Base-by-base conservation (phyloP, 2,888 invertebrate species). In the Athalia cordata region DNA sequence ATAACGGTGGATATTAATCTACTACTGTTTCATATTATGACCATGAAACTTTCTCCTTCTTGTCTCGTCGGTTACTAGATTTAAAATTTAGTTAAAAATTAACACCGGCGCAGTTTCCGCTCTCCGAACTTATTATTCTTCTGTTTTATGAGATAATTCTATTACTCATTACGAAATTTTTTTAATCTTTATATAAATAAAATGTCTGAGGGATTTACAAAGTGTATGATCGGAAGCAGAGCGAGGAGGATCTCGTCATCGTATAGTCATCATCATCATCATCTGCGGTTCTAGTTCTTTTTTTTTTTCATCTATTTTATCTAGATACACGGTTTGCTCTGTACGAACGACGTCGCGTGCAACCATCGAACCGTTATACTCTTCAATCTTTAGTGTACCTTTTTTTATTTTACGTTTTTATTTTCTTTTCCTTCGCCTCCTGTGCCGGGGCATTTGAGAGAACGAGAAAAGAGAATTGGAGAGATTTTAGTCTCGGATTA, bases 1-100 rank as follows among this genome's bases (percentile, higher is more conserved):
- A 59, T 59, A 64, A 64, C 64, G 45, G 64, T 64, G 45, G 64
- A 64, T 29, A 29, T 64, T 64, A 64, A 64, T 64, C 43, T 64
- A 45, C 64, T 29, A 64, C 64, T 45, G 64, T 64, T 64, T n/a
- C 64, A n/a, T 29, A 29, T 29, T 29, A 29, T 64, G 64, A 64
- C 64, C 64, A 29, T 64, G 64, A 11, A 45, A 45, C 43, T 47
- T 64, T 64, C 64, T 64, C n/a, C 64, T 11, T 64, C 45, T 55
- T 45, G 45, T 64, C 45, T 64, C 29, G 29, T 29, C 29, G 29
- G 0, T 29, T 29, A 29, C 2, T 29, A 29, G 29, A 29, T 29
- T 29, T 29, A 29, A 29, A 29, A 29, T 29, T 29, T 29, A 29
- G 29, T 29, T 29, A 29, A 29, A 29, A 29, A 29, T 29, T 29